Conservation (phyloP, 2,797 vertebrate genomes). For the Cuniculus paca region DNA sequence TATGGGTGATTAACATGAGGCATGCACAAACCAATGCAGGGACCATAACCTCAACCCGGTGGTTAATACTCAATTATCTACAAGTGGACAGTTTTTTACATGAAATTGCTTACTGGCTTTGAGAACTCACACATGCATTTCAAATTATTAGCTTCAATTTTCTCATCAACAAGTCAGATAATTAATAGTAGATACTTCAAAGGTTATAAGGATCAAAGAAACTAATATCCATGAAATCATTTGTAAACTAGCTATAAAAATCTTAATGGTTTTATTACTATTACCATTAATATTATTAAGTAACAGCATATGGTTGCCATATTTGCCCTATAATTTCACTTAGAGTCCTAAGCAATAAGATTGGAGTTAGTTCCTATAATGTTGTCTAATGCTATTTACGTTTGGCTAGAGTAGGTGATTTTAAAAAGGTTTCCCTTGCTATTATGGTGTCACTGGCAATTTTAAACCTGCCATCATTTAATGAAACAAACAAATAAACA, state of each 20-base stretch:
- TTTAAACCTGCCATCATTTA: neutral
- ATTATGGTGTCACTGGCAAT: neutral
- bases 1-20: constrained; percentile 58
- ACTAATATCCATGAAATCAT: constrained; percentile 50
- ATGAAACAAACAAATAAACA: constrained; percentile 30
- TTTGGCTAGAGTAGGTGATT: neutral
- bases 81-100: constrained; percentile 39
- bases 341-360: neutral
- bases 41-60: constrained; percentile 49
- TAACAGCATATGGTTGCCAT: neutral
- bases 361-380: neutral
- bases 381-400: neutral
- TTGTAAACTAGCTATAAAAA: constrained; percentile 32
- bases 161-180: constrained; percentile 51
- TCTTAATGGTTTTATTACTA: constrained; percentile 46
- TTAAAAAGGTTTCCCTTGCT: neutral
- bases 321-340: constrained; percentile 19
- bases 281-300: constrained; percentile 35
- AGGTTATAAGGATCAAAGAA: constrained; percentile 65
- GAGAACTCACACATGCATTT: constrained; percentile 44
- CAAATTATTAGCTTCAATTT: constrained; percentile 68
- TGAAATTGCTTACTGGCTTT: constrained; percentile 44
- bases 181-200: constrained; percentile 64
- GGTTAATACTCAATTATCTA: constrained; percentile 68
- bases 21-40: constrained; percentile 52